Conservation (phyloP, 1,140 invertebrate genomes). For the Cepaea nemoralis region DNA sequence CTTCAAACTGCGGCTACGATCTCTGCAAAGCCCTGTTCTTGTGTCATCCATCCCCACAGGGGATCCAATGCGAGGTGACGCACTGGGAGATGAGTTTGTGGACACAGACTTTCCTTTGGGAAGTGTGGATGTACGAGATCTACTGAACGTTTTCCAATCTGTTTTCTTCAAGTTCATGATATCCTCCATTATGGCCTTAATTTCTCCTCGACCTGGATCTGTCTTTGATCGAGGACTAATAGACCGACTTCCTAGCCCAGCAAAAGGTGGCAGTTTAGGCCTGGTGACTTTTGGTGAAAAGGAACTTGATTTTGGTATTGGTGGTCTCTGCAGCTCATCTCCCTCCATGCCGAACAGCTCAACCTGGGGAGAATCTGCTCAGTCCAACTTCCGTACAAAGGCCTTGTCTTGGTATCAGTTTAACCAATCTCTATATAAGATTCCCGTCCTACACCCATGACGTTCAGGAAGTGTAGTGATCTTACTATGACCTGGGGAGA, state of each 20-base stretch:
- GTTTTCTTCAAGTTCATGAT: slow-evolving; percentile 61
- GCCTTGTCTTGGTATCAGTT: neutral
- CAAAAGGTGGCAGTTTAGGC: slow-evolving; percentile 59
- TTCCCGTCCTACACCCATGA: neutral
- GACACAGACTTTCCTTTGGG: slow-evolving; percentile 52
- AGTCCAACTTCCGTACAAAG: neutral
- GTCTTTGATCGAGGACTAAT: slow-evolving; percentile 55
- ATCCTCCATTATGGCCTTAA: slow-evolving; percentile 62
- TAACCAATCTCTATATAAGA: neutral
- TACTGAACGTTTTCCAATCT: slow-evolving; percentile 60
- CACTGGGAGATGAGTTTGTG: slow-evolving; percentile 54
- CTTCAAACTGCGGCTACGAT: slow-evolving; percentile 60
- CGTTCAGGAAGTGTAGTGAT: neutral
- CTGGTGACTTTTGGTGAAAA: slow-evolving; percentile 62
- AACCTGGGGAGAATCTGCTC: neutral
- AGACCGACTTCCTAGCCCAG: slow-evolving; percentile 44
- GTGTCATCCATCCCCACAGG: slow-evolving; percentile 47
- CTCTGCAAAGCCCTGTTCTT: slow-evolving; percentile 47
- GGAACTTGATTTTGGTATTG: slow-evolving; percentile 47
- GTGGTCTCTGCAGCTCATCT: neutral
- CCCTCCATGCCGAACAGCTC: slow-evolving; percentile 5
- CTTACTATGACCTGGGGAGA: neutral
- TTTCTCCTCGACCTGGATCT: slow-evolving; percentile 60
- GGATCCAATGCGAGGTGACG: slow-evolving; percentile 55
- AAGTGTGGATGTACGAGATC: slow-evolving; percentile 48